Conservation (phyloP, 2,797 vertebrate genomes). For the Graptemys geographica region DNA sequence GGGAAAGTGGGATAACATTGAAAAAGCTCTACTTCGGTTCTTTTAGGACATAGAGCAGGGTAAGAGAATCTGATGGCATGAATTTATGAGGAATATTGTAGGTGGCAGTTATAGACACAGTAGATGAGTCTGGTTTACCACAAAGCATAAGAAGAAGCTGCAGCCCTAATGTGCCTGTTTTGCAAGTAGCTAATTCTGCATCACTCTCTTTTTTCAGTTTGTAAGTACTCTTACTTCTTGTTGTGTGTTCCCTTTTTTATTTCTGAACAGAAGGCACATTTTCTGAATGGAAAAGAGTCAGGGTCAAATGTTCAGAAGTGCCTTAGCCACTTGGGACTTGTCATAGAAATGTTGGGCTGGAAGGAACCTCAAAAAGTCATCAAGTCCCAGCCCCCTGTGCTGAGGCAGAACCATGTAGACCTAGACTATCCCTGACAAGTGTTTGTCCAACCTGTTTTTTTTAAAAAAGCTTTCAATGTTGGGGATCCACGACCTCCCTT, state of each 20-base stretch:
- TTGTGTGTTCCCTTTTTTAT: background rate
- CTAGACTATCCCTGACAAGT: background rate
- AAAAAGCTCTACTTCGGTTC: background rate
- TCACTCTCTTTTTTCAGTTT: background rate
- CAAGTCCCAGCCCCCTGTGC: background rate
- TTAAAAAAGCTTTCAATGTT: background rate
- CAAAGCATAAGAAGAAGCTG: background rate
- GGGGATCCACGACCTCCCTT: background rate
- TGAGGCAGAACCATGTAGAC: background rate
- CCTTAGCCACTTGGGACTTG: background rate
- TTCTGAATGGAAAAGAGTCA: background rate
- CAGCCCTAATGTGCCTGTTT: rapidly evolving
- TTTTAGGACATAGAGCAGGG: background rate
- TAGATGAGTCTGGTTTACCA: background rate
- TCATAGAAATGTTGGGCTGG: background rate
- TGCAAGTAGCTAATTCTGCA: rapidly evolving
- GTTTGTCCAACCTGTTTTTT: background rate
- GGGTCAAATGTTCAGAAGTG: background rate
- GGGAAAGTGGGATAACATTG: background rate
- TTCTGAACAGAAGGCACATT: rapidly evolving
- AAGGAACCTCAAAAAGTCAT: background rate
- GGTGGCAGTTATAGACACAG: background rate
- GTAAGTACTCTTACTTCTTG: background rate
- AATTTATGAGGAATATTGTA: background rate
- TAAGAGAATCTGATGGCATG: background rate